phyloP scores from a whole-genome alignment of 2,113 vertebrate species.

The Thalassarche chlororhynchos region DNA sequence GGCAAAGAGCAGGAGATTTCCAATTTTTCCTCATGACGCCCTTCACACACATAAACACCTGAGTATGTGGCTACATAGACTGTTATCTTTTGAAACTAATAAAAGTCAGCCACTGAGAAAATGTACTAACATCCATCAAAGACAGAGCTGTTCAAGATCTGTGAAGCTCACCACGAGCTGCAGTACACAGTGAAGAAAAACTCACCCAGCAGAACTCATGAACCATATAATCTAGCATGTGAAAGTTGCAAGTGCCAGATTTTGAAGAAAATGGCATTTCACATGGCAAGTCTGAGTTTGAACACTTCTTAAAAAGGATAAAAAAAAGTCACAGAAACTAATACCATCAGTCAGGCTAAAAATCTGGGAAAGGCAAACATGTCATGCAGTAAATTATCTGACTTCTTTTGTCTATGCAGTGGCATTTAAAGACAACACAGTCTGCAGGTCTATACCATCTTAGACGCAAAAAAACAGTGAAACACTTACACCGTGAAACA shows the following conservation, averaged over 20 bases:
- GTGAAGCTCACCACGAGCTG: conserved; percentile 36
- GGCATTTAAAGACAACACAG: not conserved
- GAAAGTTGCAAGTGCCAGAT: conserved; percentile 16
- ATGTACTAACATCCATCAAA: conserved; percentile 65
- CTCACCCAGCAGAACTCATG: conserved; percentile 30
- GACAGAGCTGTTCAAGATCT: conserved; percentile 20
- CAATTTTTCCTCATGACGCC: conserved; percentile 20
- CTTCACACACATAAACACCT: conserved; percentile 39
- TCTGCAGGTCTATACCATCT: not conserved
- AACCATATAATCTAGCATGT: conserved; percentile 45
- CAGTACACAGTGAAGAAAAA: conserved; percentile 26
- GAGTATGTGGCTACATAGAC: not conserved
- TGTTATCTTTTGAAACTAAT: conserved; percentile 72
- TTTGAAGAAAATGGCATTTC: conserved; percentile 63
- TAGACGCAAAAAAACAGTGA: not conserved
- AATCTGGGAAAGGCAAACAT: conserved; percentile 7
- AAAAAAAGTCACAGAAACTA: not conserved
- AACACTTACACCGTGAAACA: not conserved
- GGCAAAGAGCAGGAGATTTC: not conserved
- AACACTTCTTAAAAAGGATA: not conserved
- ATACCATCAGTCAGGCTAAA: conserved; percentile 19
- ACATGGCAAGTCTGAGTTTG: not conserved
- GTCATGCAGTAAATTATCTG: not conserved
- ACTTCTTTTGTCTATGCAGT: not conserved
- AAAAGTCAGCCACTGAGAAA: conserved; percentile 72